Base-by-base conservation (phyloP, 2,888 invertebrate genomes). In the Meghimatium bilineatum region DNA sequence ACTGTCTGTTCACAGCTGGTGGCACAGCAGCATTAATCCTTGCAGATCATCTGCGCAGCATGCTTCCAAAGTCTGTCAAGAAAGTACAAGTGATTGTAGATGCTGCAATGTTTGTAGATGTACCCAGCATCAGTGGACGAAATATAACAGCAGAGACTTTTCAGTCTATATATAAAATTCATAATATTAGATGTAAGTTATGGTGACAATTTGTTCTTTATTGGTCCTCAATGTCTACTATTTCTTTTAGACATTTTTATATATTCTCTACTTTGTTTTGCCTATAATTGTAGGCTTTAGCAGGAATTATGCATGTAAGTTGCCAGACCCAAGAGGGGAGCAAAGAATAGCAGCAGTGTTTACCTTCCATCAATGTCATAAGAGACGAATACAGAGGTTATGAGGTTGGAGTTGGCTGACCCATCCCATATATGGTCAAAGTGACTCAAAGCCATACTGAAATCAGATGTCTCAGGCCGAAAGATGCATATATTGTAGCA, bases 11-110 rank as follows among this genome's bases (percentile, higher is more conserved):
- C 75, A 12, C 82, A 90, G 90, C 89, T 79, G 90, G 90, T 36
- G 89, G 89, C 12, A 72, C 89, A 3, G 89, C 85, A 56, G 89
- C 88, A 36, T 82, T 89, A 20, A 83, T 89, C 52, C 89, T 89
- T 75, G 88, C 87, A 32, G 90, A 90, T 82, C 82, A 86, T 29
- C 74, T 89, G 23, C 83, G 87, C 17, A 83, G 85, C 72, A 86
- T 79, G 29, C 85, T 90, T 60, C 87, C 87, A 1, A 83, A 82
- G 5, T 82, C 86, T 6, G 88, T 90, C 14, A 83, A 85, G 56
- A 87, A 88, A 0, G 34, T 90, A 23, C 89, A 89, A 72, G 86
- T 86, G 20, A 76, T 90, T 52, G 80, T 87, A 36, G 90, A 90
- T 83, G 89, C 86, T 2, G 75, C 82, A 26, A 75, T 90, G 84